A percentile compares a stretch with the other conserved stretches of the same genome.
Evolutionary conservation across 2,888 invertebrate genomes (phyloP).

Genomic region (Rhagium mordax): DNA sequence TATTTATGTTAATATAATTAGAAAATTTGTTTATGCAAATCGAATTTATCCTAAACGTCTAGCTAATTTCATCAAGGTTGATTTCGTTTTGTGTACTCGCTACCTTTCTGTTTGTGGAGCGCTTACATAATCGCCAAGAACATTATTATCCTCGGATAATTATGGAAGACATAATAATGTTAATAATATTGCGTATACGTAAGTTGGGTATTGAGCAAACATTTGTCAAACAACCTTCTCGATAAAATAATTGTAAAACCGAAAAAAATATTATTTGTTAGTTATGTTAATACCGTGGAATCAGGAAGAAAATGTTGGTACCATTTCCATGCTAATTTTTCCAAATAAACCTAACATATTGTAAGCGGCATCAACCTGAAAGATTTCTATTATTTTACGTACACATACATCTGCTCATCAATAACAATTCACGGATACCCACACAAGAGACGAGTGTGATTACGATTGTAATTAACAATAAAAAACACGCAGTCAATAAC

Average conservation of each 20-base stretch:
- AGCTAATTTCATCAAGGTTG: conserved; percentile 13
- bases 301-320: too few species aligned
- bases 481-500: neutral
- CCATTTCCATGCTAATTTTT: too few species aligned
- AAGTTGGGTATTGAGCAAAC: too few species aligned
- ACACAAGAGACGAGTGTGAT: neutral
- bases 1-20: conserved; percentile 21
- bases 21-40: conserved; percentile 25
- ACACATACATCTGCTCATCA: neutral
- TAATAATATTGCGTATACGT: neutral
- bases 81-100: neutral
- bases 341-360: too few species aligned
- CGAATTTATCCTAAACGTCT: neutral
- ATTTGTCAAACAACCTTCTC: too few species aligned
- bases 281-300: too few species aligned
- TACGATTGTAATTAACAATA: neutral
- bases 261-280: too few species aligned
- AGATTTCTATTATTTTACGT: neutral
- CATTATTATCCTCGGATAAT: neutral
- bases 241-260: too few species aligned
- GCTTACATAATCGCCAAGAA: conserved; percentile 2
- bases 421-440: neutral
- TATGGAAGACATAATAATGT: neutral
- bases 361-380: too few species aligned
- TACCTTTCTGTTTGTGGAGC: neutral